Conservation (phyloP, 2,888 invertebrate genomes). For the Toxonevra muliebris region DNA sequence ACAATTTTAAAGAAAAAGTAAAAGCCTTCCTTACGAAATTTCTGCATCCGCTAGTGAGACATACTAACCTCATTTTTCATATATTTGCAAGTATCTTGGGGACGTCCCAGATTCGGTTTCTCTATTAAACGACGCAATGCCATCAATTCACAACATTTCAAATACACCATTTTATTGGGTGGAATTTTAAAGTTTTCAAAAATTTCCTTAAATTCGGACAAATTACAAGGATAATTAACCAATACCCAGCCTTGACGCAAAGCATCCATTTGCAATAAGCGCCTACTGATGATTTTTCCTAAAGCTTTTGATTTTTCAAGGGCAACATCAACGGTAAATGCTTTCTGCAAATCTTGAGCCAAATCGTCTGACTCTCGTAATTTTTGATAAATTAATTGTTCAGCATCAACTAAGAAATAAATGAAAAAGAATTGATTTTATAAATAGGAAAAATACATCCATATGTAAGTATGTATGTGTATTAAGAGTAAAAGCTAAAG, state of each 20-base stretch:
- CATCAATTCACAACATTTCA: conserved; percentile 52
- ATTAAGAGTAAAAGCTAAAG: no score
- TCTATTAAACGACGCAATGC: conserved; percentile 50
- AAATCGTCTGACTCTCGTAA: conserved; percentile 43
- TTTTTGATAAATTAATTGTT: conserved; percentile 50
- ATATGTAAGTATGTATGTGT: no score
- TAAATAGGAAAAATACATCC: conserved; percentile 2
- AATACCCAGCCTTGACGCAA: conserved; percentile 70
- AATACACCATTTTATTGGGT: conserved; percentile 66
- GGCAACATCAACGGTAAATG: conserved; percentile 45
- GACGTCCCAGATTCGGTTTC: conserved; percentile 44
- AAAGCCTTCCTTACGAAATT: background rate
- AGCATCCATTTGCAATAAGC: conserved; percentile 65
- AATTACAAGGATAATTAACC: conserved; percentile 68
- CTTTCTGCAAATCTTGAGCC: conserved; percentile 45
- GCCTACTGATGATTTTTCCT: conserved; percentile 49
- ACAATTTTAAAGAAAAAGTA: background rate
- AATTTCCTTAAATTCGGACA: conserved; percentile 68
- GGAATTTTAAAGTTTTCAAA: conserved; percentile 67
- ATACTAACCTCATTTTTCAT: conserved; percentile 47
- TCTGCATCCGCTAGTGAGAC: background rate
- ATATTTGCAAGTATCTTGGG: conserved; percentile 46
- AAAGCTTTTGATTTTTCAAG: conserved; percentile 48
- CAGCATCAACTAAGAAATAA: conserved; percentile 49
- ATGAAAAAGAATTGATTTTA: no score